Evolutionary conservation across 2,797 vertebrate species (phyloP).

Genomic region (Galaxias olidus): DNA sequence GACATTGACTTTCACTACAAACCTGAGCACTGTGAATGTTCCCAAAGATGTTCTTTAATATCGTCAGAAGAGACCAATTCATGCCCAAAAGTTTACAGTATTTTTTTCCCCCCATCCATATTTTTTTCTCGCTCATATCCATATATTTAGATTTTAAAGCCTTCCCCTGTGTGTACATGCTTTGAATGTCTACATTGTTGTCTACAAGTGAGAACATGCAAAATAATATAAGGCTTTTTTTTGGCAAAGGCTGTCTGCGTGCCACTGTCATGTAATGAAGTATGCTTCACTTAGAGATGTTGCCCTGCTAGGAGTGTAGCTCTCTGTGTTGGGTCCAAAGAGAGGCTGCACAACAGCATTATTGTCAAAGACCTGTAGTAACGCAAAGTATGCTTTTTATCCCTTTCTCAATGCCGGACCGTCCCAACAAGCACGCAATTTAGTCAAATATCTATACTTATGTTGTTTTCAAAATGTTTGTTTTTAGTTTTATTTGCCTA

Average conservation of each 20-base stretch:
- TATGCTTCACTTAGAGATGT: conserved; percentile 17
- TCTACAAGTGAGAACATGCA: background rate
- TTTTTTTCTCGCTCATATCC: conserved; percentile 2
- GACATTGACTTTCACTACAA: conserved; percentile 5
- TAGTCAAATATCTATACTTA: too few relatives aligned
- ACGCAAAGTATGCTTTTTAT: conserved; percentile 21
- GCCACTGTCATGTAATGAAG: conserved; percentile 4
- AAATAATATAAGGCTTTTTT: background rate
- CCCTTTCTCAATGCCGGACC: background rate
- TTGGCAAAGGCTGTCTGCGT: conserved; percentile 1
- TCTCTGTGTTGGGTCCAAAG: conserved; percentile 12
- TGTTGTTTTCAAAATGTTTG: too few relatives aligned
- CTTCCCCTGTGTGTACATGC: conserved; percentile 8
- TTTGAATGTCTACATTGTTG: background rate
- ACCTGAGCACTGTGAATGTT: conserved; percentile 42
- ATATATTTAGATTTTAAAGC: background rate
- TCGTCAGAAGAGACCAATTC: background rate
- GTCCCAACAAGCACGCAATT: too few relatives aligned
- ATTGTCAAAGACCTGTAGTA: conserved; percentile 17
- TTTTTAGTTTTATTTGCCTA: too few relatives aligned
- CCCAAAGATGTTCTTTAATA: conserved; percentile 22
- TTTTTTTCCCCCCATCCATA: too few relatives aligned
- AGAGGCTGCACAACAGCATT: conserved; percentile 29
- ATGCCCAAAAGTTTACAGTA: too few relatives aligned
- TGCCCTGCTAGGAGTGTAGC: conserved; percentile 32